Conservation (phyloP, 2,888 invertebrate genomes). For the Eledona agricola region DNA sequence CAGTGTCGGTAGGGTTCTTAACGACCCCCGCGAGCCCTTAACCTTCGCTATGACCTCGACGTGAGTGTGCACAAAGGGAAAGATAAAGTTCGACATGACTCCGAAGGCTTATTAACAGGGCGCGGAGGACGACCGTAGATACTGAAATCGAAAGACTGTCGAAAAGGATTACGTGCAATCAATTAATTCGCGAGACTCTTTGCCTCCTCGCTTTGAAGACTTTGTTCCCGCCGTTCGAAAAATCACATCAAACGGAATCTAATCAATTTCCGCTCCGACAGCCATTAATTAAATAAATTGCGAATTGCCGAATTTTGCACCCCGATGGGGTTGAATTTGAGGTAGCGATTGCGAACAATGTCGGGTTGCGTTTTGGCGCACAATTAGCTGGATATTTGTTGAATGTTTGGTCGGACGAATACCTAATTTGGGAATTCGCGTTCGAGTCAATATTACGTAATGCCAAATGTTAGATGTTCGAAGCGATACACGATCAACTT, state of each 20-base stretch:
- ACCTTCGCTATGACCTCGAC: slow-evolving; percentile 14
- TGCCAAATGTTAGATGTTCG: slow-evolving; percentile 5
- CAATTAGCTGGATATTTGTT: slow-evolving; percentile 12
- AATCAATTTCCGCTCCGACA: too few relatives aligned
- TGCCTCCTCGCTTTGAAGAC: too few relatives aligned
- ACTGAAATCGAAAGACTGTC: background rate
- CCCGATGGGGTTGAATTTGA: too few relatives aligned
- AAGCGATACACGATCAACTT: slow-evolving; percentile 7
- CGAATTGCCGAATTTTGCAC: too few relatives aligned
- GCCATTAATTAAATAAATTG: slow-evolving; percentile 7
- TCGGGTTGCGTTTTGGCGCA: slow-evolving; percentile 7
- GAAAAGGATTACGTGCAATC: background rate
- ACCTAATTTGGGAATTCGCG: slow-evolving; percentile 8
- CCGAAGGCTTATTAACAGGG: slow-evolving; percentile 19
- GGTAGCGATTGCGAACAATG: slow-evolving; percentile 7
- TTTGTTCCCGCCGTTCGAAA: too few relatives aligned
- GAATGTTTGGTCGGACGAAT: slow-evolving; percentile 12
- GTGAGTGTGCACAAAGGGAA: slow-evolving; percentile 22
- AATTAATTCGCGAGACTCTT: too few relatives aligned
- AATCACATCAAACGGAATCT: too few relatives aligned
- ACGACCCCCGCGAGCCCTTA: slow-evolving; percentile 34
- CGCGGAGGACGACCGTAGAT: background rate
- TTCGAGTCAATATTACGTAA: slow-evolving; percentile 18
- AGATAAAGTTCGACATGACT: slow-evolving; percentile 21
- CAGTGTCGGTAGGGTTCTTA: slow-evolving; percentile 37